Percentiles rank a stretch among this genome's conserved stretches.
Conservation (phyloP, 2,113 vertebrate species). For the Blennius ocellaris region DNA sequence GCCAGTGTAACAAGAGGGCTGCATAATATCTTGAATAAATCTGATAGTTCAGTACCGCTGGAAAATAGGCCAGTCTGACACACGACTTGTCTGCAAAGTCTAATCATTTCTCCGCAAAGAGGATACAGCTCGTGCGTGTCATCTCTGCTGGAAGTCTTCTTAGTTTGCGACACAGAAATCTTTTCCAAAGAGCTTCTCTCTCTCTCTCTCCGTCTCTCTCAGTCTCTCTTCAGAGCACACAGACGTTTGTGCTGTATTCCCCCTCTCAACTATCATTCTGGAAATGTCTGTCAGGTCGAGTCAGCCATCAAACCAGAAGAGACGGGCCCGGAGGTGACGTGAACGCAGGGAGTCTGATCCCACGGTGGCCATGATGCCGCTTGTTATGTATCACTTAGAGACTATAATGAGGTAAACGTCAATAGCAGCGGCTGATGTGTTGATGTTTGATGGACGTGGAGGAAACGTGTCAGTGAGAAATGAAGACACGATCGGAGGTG, state of each 20-base stretch:
- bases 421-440: neutral
- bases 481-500: neutral
- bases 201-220: no score
- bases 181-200: no score
- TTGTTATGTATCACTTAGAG: conserved; percentile 13
- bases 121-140: neutral
- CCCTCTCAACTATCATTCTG: conserved; percentile 2
- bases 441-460: no score
- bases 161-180: neutral
- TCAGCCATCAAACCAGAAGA: conserved; percentile 33
- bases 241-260: conserved; percentile 22
- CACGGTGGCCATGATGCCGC: conserved; percentile 2
- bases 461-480: conserved; percentile 9
- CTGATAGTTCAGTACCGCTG: conserved; percentile 3
- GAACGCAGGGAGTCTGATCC: conserved; percentile 3
- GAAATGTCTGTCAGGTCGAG: conserved; percentile 52
- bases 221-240: neutral
- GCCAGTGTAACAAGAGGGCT: neutral
- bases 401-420: conserved; percentile 10
- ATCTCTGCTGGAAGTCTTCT: neutral
- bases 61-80: conserved; percentile 53
- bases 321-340: neutral
- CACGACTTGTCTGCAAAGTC: conserved; percentile 40
- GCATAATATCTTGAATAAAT: neutral
- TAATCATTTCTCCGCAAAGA: conserved; percentile 20